phyloP scores from a whole-genome alignment of 2,888 invertebrate genomes.

The Leptinotarsa tumamoca region DNA sequence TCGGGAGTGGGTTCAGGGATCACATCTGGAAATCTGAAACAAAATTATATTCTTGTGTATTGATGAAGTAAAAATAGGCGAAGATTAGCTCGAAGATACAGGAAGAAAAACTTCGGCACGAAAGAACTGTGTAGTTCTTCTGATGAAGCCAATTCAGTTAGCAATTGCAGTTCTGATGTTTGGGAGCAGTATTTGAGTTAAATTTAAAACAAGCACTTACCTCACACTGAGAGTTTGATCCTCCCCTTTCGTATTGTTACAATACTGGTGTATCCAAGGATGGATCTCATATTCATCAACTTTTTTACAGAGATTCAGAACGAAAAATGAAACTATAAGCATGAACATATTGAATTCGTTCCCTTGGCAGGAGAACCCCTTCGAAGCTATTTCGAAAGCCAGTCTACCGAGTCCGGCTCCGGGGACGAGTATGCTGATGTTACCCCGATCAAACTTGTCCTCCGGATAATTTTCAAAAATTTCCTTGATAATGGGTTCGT shows the following conservation, averaged over 20 bases:
- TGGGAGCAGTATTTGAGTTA: no score
- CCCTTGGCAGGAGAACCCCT: constrained; percentile 93
- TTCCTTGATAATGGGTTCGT: constrained; percentile 89
- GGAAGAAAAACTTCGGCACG: no score
- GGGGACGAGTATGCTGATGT: constrained; percentile 87
- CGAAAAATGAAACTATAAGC: constrained; percentile 96
- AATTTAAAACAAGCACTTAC: constrained; percentile 47
- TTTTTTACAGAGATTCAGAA: constrained; percentile 84
- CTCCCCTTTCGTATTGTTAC: constrained; percentile 85
- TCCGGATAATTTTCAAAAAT: constrained; percentile 79
- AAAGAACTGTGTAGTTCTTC: no score
- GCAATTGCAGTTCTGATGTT: no score
- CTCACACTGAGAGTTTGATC: constrained; percentile 82
- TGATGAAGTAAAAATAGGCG: no score
- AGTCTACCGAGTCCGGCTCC: constrained; percentile 96
- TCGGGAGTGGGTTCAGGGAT: constrained; percentile 78
- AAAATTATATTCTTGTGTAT: neutral
- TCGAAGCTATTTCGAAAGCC: constrained; percentile 91
- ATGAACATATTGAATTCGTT: constrained; percentile 98
- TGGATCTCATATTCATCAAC: constrained; percentile 85
- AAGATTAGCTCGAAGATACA: no score
- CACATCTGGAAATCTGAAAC: constrained; percentile 84
- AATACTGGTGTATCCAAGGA: constrained; percentile 96
- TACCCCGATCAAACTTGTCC: constrained; percentile 69
- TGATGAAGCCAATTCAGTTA: no score